These are phyloP conservation scores for Serinus canaria DNA, from an alignment of 2,113 vertebrate genomes.

Conservation along the genomic window DNA sequence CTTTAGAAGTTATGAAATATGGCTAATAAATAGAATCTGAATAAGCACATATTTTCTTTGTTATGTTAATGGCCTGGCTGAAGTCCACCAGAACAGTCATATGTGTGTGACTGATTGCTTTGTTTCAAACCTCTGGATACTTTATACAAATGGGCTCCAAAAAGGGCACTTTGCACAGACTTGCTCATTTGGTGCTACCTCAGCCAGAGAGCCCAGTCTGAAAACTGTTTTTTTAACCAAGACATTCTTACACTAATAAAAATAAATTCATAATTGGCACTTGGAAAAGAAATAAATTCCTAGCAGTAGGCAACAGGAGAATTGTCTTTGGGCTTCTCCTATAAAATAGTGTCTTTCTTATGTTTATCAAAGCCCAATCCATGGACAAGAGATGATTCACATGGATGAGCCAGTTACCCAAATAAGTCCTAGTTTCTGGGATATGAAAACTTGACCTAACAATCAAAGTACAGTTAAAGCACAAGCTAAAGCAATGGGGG, in stretches of 20 bases:
- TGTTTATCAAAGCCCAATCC: neutral
- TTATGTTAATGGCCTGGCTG: slow-evolving; percentile 41
- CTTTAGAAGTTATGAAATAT: slow-evolving; percentile 32
- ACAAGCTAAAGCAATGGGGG: neutral
- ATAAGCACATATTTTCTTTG: slow-evolving; percentile 43
- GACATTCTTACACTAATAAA: neutral
- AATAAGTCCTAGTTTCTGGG: neutral
- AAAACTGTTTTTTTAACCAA: neutral
- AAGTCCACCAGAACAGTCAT: neutral
- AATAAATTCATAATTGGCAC: neutral
- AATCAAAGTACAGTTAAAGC: neutral
- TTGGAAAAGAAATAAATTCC: neutral
- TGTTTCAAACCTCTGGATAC: neutral
- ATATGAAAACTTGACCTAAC: neutral
- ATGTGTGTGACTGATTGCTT: neutral
- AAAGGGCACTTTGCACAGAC: neutral
- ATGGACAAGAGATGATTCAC: neutral
- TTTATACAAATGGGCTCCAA: neutral
- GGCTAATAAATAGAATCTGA: neutral
- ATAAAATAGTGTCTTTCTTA: neutral
- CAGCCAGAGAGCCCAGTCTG: neutral
- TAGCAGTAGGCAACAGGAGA: neutral
- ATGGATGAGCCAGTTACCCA: neutral
- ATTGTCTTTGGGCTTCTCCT: neutral
- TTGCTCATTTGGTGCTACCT: neutral